Percentiles rank a stretch among this genome's conserved stretches.
Evolutionary conservation across 2,113 vertebrate species (phyloP).

Genomic region (Nycticebus coucang): DNA sequence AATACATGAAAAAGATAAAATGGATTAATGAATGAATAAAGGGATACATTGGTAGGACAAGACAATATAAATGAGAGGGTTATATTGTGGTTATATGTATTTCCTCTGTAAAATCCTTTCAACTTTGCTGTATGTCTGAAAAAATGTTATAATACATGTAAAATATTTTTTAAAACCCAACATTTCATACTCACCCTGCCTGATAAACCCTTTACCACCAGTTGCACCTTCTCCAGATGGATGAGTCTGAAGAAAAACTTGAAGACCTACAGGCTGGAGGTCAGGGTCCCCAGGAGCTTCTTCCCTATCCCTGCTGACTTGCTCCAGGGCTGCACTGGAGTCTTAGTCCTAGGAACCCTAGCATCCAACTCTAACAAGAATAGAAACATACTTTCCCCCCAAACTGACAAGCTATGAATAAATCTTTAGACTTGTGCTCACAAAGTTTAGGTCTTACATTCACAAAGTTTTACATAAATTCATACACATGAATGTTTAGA

Average conservation of each 20-base stretch:
- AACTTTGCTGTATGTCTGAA: neutral
- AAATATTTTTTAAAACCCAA: neutral
- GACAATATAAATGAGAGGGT: neutral
- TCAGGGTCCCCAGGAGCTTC: neutral
- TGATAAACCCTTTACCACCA: neutral
- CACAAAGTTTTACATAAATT: conserved; percentile 23
- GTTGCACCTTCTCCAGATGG: neutral
- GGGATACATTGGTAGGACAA: neutral
- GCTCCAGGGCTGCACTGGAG: neutral
- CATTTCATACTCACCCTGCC: neutral
- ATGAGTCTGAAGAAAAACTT: neutral
- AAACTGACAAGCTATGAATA: neutral
- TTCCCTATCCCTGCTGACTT: neutral
- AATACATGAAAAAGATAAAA: neutral
- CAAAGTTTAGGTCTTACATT: neutral
- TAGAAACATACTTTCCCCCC: neutral
- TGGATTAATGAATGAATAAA: neutral
- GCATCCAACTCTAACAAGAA: neutral
- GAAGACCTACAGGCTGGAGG: neutral
- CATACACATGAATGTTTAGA: conserved; percentile 24
- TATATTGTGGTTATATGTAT: neutral
- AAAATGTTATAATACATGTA: neutral
- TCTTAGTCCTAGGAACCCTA: neutral
- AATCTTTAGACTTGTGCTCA: neutral
- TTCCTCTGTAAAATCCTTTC: neutral